Conservation (phyloP, 2,113 vertebrate genomes). For the Cochlearius cochlearius region DNA sequence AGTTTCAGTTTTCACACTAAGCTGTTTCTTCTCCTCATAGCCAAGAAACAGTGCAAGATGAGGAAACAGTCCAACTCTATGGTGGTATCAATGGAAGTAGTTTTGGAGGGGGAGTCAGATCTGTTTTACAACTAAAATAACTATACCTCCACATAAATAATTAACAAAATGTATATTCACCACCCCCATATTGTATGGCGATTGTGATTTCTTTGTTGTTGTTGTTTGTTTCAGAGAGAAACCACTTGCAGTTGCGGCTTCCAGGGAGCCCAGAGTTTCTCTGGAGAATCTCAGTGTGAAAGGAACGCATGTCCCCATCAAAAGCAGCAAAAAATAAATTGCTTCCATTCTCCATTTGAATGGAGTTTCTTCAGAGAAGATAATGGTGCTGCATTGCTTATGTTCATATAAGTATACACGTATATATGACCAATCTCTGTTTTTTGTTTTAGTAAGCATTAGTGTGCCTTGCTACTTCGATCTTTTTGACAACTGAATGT, state of each 20-base stretch:
- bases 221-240: slow-evolving; percentile 73
- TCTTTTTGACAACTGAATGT: neutral
- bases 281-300: slow-evolving; percentile 68
- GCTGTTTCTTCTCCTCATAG: neutral
- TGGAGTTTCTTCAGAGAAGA: slow-evolving; percentile 26
- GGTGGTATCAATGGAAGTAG: neutral
- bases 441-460: neutral
- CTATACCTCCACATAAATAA: neutral
- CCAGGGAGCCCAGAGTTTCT: slow-evolving; percentile 35
- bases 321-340: slow-evolving; percentile 74
- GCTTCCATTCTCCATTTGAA: neutral
- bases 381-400: slow-evolving; percentile 65
- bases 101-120: neutral
- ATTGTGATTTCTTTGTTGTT: neutral
- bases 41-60: neutral
- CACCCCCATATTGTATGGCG: rapidly evolving
- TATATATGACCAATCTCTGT: slow-evolving; percentile 69
- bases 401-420: neutral
- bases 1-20: neutral
- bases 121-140: neutral
- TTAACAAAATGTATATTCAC: neutral
- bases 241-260: neutral
- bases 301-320: slow-evolving; percentile 62
- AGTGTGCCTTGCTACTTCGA: slow-evolving; percentile 22
- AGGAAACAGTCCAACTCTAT: neutral